Base-by-base conservation (phyloP, 2,888 invertebrate genomes). In the Xestia xanthographa region DNA sequence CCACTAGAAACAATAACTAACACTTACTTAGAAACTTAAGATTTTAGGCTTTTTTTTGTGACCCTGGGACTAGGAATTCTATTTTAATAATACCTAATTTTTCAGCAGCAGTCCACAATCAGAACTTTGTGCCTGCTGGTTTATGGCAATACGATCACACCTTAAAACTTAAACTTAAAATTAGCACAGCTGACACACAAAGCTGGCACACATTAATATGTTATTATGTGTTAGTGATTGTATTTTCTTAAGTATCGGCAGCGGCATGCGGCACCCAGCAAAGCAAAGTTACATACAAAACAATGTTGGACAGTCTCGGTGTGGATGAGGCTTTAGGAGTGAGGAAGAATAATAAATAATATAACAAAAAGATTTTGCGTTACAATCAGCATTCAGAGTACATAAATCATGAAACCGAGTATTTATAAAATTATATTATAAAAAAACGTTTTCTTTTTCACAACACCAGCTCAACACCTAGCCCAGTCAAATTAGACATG, bases 401-500 rank as follows among this genome's bases (percentile, higher is more conserved):
- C 22, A 17, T 17, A n/a, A 9, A 43, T 41, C 20, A 0, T 9
- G 26, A 17, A 22, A 29, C 5, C 26, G 6, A 9, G 17, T 34
- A 9, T 12, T 11, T 11, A 5, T 22, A 8, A 17, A 63, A 5
- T 22, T 22, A 12, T n/a, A 3, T 41, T 14, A 26, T 2, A 4
- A 17, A 45, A 29, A 26, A 43, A 50, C 1, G 3, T 34, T 73
- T 45, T 66, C 14, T 48, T 48, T 65, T 43, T 69, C 14, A 63
- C 60, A 83, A 63, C 75, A 72, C 60, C 20, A 60, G 6, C n/a
- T 34, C 34, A 11, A 48, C 14, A 56, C 17, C 41, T n/a, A n/a
- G n/a, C n/a, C n/a, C n/a, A n/a, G n/a, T n/a, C n/a, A n/a, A n/a
- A n/a, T n/a, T n/a, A n/a, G n/a, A n/a, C n/a, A n/a, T n/a, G n/a